Base-by-base conservation (phyloP, 2,888 invertebrate genomes). In the Caenorhabditis sp. region DNA sequence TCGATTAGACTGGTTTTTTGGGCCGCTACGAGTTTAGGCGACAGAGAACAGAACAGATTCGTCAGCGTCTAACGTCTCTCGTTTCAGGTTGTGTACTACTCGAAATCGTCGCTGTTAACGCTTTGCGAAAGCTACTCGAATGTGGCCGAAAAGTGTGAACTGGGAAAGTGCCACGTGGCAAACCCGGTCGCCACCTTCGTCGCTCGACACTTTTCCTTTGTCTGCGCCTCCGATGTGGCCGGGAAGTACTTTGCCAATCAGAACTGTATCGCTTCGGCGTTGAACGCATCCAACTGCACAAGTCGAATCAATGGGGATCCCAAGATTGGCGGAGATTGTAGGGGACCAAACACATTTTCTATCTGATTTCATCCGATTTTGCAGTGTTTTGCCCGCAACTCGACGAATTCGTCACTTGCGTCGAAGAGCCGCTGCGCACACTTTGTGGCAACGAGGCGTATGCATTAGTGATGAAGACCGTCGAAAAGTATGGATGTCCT, bases 241-340 rank as follows among this genome's bases (percentile, higher is more conserved):
- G 24, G 22, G 6, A 58, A 72, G 32, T 63, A 46, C 17, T 41
- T 59, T 9, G 61, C 39, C 7, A 59, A 55, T 52, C 70, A 77
- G 9, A 22, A 71, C 5, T 77, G 76, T 26, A 66, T 71, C 41
- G 22, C 56, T 7, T 8, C 30, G 0, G 26, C 62, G 0, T 22
- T 77, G 20, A 43, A 66, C 1, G 22, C 24, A 0, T 70, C 76
- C 6, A 71, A 71, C 22, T 77, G 76, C 46, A 56, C 71, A 2
- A 26, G 13, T 2, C 26, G 43, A 32, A 71, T 77, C 6, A 48
- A 56, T 5, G 71, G 43, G 20, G 66, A 59, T 3, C 76, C 76
- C 5, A 59, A 55, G 22, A 71, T 77, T n/a, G 71, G 58, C 24
- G 75, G 75, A 35, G 75, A 75, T 35, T 45, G 65, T 73, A n/a